phyloP scores from a whole-genome alignment of 2,113 vertebrate genomes.

The Narcine bancroftii region DNA sequence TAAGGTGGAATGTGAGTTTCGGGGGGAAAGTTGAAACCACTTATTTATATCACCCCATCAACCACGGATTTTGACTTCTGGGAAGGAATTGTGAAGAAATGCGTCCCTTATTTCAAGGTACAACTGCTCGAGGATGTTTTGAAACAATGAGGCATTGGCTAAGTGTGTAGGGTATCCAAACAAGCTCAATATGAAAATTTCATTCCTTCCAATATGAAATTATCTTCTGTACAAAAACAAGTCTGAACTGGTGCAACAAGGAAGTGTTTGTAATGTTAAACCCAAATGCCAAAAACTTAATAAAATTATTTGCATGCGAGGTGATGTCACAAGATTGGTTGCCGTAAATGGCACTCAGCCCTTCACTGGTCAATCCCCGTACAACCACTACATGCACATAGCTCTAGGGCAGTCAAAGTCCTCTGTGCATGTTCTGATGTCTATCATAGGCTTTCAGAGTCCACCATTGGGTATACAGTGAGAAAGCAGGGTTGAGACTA shows the following conservation, averaged over 20 bases:
- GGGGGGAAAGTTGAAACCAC: too few species aligned
- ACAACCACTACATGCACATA: too few species aligned
- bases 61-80: background rate
- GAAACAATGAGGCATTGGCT: background rate
- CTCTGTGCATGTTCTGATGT: too few species aligned
- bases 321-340: background rate
- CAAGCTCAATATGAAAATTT: background rate
- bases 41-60: background rate
- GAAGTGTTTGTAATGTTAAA: background rate
- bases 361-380: too few species aligned
- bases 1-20: too few species aligned
- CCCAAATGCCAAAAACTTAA: background rate
- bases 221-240: too few species aligned
- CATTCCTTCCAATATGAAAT: background rate
- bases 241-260: background rate
- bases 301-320: background rate
- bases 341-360: too few species aligned
- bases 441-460: too few species aligned
- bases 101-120: background rate
- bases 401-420: too few species aligned
- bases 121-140: background rate
- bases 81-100: background rate
- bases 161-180: background rate
- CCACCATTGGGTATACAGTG: too few species aligned
- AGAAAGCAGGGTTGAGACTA: too few species aligned